Conservation (phyloP, 2,888 invertebrate genomes). For the Hermaeophaga mercurialis region DNA sequence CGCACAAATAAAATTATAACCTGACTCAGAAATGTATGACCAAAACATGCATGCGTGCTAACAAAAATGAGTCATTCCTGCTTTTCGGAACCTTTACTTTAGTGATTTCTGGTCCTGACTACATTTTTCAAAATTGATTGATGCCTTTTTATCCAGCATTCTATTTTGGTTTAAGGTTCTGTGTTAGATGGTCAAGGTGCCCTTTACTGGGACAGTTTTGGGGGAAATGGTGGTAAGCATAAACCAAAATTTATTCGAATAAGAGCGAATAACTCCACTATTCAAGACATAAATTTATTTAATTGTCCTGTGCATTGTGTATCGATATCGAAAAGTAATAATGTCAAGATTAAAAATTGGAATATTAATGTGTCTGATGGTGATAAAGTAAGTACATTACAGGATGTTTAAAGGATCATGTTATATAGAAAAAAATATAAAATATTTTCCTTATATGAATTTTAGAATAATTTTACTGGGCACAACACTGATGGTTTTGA, state of each 20-base stretch:
- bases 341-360: constrained; percentile 5
- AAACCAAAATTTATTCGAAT: constrained; percentile 16
- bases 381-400: constrained; percentile 14
- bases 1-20: too few relatives aligned
- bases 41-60: too few relatives aligned
- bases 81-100: too few relatives aligned
- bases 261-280: not conserved
- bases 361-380: constrained; percentile 14
- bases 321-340: not conserved
- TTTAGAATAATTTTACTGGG: constrained; percentile 19
- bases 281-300: constrained; percentile 4
- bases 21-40: too few relatives aligned
- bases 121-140: too few relatives aligned
- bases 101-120: too few relatives aligned
- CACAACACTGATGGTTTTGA: constrained; percentile 24
- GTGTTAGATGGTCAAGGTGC: constrained; percentile 12
- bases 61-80: too few relatives aligned
- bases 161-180: not conserved
- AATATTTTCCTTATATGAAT: not conserved
- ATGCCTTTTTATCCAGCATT: too few relatives aligned
- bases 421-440: too few relatives aligned
- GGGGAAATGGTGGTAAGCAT: constrained; percentile 9
- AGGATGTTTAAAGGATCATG: not conserved
- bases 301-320: constrained; percentile 19
- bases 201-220: constrained; percentile 13